Evolutionary conservation across 2,797 vertebrate species (phyloP), one percentile per base, ranked within the genome.

Genomic region (Megaceryle alcyon): DNA sequence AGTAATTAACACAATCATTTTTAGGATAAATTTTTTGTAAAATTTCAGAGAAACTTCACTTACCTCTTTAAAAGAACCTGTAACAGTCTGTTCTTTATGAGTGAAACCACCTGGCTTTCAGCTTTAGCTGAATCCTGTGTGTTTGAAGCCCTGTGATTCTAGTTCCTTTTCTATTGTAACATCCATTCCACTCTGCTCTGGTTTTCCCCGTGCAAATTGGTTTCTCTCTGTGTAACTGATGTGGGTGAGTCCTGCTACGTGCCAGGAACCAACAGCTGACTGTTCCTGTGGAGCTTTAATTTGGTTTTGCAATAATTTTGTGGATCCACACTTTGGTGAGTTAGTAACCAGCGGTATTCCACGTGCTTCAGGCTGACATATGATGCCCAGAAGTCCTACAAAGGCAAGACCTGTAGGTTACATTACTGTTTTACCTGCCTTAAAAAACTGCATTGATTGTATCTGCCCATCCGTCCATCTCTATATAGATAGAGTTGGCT

Each of bases 181-280:
- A 69, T 39, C 64, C 77, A 1, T 39, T 82, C 7, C 48, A 29
- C 53, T 92, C 77, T 85, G 70, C 22, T 89, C 56, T 76, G 28
- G 7, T 87, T 95, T 92, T 75, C 37, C 25, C 22, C 4, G 0
- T 95, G 86, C 75, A 86, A 35, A 44, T 72, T 92, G 82, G 59
- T 79, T 96, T 94, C 71, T 96, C 89, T 95, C 64, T 96, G 77
- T 71, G 65, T 48, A 69, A 28, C 46, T 86, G 31, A 44, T 83
- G 19, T 54, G 41, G 35, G 31, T 80, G 49, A 65, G 37, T 71
- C 15, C 35, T n/a, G 23, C 31, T 37, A 39, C 29, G 4, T 65
- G 53, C 53, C 57, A 57, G 33, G 20, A 59, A 35, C 31, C 31
- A 80, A 5, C 3, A 6, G 13, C 31, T 86, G 63, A 28, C 29